These are phyloP conservation scores for Saccostrea cuccullata DNA, from an alignment of 1,140 invertebrate genomes.

Conservation along the genomic window DNA sequence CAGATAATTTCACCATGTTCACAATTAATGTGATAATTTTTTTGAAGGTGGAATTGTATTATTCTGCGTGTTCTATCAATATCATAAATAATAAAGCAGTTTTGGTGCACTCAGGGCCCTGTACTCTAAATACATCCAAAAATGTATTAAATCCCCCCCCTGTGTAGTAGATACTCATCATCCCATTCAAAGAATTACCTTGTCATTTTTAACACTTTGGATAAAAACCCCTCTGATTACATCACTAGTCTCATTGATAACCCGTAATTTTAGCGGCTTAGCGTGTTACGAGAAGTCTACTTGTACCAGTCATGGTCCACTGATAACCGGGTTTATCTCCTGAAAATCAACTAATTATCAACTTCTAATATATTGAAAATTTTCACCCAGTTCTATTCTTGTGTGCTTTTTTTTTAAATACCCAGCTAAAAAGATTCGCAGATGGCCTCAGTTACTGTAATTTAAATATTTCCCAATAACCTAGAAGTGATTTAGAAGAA, in stretches of 20 bases:
- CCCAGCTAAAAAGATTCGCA: not conserved
- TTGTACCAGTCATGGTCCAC: not conserved
- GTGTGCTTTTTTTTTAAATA: not conserved
- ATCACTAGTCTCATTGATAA: not conserved
- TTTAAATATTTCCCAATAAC: conserved; percentile 31
- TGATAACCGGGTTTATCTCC: not conserved
- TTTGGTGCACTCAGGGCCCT: too few species aligned
- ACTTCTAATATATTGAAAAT: not conserved
- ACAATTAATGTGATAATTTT: too few species aligned
- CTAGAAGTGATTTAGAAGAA: not conserved
- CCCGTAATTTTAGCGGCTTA: not conserved
- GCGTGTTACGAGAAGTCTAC: not conserved
- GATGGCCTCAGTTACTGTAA: not conserved
- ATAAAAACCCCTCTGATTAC: not conserved
- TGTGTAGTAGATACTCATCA: too few species aligned
- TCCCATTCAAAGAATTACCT: too few species aligned
- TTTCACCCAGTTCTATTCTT: conserved; percentile 4
- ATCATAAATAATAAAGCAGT: too few species aligned
- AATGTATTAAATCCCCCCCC: too few species aligned
- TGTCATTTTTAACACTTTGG: too few species aligned
- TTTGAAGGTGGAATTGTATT: too few species aligned
- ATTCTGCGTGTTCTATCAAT: too few species aligned
- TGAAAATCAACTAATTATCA: not conserved
- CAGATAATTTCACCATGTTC: too few species aligned
- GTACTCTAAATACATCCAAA: too few species aligned